phyloP scores from a whole-genome alignment of 2,797 vertebrate species.

The Toxotes lorentzi region DNA sequence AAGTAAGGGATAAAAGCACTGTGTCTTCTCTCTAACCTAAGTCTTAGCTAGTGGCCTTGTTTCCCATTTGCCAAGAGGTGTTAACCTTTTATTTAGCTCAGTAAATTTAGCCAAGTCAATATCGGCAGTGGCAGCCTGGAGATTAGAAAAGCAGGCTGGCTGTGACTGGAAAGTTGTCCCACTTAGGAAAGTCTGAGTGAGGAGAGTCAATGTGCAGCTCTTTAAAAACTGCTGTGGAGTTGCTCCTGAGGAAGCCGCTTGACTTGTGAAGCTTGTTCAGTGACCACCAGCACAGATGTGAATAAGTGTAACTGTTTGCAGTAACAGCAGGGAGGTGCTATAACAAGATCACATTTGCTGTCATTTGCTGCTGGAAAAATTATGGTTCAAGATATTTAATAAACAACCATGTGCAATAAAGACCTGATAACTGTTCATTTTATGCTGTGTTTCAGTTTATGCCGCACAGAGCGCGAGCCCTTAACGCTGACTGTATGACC shows the following conservation, averaged over 20 bases:
- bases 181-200: constrained; percentile 47
- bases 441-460: constrained; percentile 89
- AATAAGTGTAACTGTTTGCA: constrained; percentile 6
- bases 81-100: constrained; percentile 68
- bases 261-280: not conserved
- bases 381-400: constrained; percentile 22
- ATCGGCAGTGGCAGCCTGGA: constrained; percentile 50
- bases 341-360: not conserved
- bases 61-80: constrained; percentile 51
- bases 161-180: constrained; percentile 46
- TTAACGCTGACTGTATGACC: constrained; percentile 92
- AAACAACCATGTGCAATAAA: constrained; percentile 20
- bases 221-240: constrained; percentile 8
- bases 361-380: not conserved
- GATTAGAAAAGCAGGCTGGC: constrained; percentile 51
- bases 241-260: constrained; percentile 14
- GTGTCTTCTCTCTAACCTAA: constrained; percentile 47
- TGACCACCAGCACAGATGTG: constrained; percentile 7
- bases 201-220: constrained; percentile 14
- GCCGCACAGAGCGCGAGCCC: constrained; percentile 90
- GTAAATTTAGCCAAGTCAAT: constrained; percentile 69
- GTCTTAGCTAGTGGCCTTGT: constrained; percentile 48
- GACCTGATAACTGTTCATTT: constrained; percentile 32
- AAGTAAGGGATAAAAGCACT: constrained; percentile 40
- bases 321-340: not conserved